A percentile compares a stretch with the other conserved stretches of the same genome.
phyloP scores from a whole-genome alignment of 2,113 vertebrate genomes.

The Vicugna pacos region DNA sequence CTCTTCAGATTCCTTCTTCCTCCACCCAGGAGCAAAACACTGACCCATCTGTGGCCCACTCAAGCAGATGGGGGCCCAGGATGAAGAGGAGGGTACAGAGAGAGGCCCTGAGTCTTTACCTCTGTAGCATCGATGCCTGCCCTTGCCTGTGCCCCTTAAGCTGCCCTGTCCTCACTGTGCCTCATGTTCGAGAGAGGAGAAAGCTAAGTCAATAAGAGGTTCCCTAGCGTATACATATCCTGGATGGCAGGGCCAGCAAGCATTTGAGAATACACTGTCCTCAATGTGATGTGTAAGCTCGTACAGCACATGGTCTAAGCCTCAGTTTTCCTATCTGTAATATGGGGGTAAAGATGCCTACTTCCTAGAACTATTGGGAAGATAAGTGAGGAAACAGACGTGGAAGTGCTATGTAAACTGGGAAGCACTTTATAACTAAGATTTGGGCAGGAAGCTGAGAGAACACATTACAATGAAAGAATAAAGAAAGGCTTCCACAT shows the following conservation, averaged over 20 bases:
- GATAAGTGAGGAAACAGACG: neutral
- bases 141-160: neutral
- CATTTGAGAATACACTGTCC: neutral
- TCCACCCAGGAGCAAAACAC: neutral
- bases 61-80: neutral
- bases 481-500: rapidly evolving
- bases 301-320: neutral
- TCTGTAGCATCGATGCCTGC: neutral
- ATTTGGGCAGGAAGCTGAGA: neutral
- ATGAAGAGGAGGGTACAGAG: neutral
- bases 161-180: neutral
- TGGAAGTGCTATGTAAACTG: neutral
- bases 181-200: neutral
- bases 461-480: neutral
- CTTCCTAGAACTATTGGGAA: neutral
- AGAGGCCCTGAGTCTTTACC: neutral
- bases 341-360: neutral
- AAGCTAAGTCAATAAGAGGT: neutral
- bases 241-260: neutral
- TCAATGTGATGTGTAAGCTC: neutral
- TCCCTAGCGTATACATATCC: neutral
- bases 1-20: neutral
- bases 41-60: neutral
- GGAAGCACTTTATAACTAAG: neutral
- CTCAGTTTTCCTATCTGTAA: neutral